Evolutionary conservation across 2,113 vertebrate genomes (phyloP).

Genomic region (Cairina moschata): DNA sequence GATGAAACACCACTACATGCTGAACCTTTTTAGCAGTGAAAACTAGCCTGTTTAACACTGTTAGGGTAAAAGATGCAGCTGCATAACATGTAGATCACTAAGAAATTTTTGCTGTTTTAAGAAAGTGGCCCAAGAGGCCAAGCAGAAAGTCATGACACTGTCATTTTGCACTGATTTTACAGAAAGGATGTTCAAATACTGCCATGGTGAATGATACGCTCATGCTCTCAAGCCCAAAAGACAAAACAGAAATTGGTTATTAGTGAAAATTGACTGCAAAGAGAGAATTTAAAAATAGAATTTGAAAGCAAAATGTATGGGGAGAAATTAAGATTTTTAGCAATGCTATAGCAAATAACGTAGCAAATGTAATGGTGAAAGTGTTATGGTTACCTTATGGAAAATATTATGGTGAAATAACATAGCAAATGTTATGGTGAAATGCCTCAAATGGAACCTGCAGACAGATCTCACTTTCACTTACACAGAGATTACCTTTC

Average conservation of each 20-base stretch:
- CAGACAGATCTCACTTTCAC: not conserved
- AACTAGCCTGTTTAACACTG: not conserved
- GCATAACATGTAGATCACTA: not conserved
- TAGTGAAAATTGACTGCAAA: not conserved
- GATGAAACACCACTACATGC: not conserved
- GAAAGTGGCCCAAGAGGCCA: not conserved
- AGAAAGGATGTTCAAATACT: not conserved
- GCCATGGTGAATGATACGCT: accelerated
- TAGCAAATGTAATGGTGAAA: not conserved
- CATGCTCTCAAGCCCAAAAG: not conserved
- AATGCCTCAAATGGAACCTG: not conserved
- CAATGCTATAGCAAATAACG: not conserved
- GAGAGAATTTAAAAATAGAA: not conserved
- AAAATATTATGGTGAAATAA: not conserved
- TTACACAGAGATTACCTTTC: not conserved
- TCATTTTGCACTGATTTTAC: not conserved
- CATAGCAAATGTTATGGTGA: not conserved
- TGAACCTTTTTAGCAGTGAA: not conserved
- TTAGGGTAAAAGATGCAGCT: not conserved
- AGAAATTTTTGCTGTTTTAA: not conserved
- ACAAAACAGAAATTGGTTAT: not conserved
- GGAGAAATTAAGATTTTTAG: not conserved
- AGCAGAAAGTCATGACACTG: not conserved
- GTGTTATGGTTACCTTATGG: no score
- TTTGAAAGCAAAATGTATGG: not conserved